Percentiles rank a stretch among this genome's conserved stretches.
phyloP scores from a whole-genome alignment of 2,888 invertebrate species.

The Therioaphis trifolii region DNA sequence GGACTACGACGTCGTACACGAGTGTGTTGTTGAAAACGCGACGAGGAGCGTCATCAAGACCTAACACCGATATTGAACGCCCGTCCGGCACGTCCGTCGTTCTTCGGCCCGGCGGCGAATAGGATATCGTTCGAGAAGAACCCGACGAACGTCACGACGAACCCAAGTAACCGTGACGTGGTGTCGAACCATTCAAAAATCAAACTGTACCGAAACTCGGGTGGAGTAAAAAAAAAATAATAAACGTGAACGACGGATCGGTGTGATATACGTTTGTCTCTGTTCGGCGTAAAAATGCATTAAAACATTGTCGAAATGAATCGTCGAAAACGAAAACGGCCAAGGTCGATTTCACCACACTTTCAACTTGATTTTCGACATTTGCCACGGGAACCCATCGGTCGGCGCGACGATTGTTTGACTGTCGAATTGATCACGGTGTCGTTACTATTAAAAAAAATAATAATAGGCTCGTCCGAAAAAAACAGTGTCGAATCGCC shows the following conservation, averaged over 20 bases:
- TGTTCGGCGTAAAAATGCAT: neutral
- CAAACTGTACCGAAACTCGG: neutral
- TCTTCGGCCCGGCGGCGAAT: neutral
- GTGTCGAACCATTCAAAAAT: conserved; percentile 6
- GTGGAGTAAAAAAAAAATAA: neutral
- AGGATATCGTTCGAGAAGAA: neutral
- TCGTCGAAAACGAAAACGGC: conserved; percentile 13
- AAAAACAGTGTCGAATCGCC: conserved; percentile 22
- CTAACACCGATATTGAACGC: neutral
- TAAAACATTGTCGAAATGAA: neutral
- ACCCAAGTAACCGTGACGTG: neutral
- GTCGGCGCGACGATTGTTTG: conserved; percentile 10
- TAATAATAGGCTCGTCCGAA: conserved; percentile 13
- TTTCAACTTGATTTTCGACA: conserved; percentile 15
- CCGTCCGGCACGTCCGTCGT: neutral
- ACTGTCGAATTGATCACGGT: conserved; percentile 34
- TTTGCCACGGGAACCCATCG: conserved; percentile 43
- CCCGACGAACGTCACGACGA: neutral
- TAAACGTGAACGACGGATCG: conserved; percentile 3
- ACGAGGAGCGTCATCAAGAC: too few relatives aligned
- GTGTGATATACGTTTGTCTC: neutral
- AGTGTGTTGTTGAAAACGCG: too few relatives aligned
- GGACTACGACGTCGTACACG: too few relatives aligned
- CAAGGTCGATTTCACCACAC: conserved; percentile 38
- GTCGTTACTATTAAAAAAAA: conserved; percentile 11